Evolutionary conservation across 2,888 invertebrate species (phyloP), one percentile per base, ranked within the genome.

Genomic region (Podotricha telesiphe): DNA sequence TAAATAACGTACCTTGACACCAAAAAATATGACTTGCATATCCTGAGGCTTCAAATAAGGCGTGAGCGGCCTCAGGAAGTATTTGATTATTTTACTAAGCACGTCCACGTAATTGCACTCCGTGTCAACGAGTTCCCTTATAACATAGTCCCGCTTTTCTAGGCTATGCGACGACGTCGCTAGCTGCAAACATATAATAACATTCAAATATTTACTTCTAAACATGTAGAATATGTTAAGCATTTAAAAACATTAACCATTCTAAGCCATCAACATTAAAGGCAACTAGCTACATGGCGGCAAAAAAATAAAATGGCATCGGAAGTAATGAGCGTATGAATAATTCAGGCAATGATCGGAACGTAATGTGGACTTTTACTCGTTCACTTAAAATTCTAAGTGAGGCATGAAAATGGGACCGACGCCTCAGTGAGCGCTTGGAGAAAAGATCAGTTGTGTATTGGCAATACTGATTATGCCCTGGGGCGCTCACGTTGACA

Each of bases 71-170:
- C 95, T 94, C 89, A 97, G 95, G 82, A 98, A 98, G 85, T 96
- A 95, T 77, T 94, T 94, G 77, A 96, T 94, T 62, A 98, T 94
- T 90, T 97, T 98, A 81, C 95, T 95, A 65, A 99, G 94, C 13
- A 99, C 99, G 81, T 98, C 98, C 61, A 99, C 96, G 85, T 99
- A 99, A 88, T 99, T 99, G 80, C 96, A 96, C 89, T 99, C 99
- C 0, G 99, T 99, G 86, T 99, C 99, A 48, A 99, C 95, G 67
- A 99, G 93, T 87, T 99, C 99, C 74, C 96, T 95, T 80, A 98
- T 97, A 58, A 97, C 97, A 85, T 98, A 98, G 87, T 99, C 99
- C 70, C 99, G 94, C 86, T 98, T 99, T 86, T 98, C 98, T 76
- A 95, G 87, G 78, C 94, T 95, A 77, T 94, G 94, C 75, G 94